A percentile compares a stretch with the other conserved stretches of the same genome.
phyloP scores from a whole-genome alignment of 2,113 vertebrate species.

The Colistium nudipinnis region DNA sequence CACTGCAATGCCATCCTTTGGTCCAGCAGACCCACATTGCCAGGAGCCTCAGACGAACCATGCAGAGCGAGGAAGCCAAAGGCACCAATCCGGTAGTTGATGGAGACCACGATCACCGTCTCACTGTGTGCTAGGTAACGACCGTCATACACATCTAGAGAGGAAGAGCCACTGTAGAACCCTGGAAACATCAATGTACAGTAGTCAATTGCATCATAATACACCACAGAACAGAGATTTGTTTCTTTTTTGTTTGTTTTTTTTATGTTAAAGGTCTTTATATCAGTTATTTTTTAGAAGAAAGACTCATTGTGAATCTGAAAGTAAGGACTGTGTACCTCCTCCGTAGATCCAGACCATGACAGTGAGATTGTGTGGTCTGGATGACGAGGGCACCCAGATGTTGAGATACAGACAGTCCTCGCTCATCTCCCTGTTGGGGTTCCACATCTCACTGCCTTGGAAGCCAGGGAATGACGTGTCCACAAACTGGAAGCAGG shows the following conservation, averaged over 20 bases:
- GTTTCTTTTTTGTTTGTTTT: too few species aligned
- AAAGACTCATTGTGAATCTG: neutral
- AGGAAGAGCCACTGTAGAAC: constrained; percentile 91
- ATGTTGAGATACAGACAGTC: constrained; percentile 93
- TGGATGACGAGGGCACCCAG: constrained; percentile 86
- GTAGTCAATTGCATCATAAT: neutral
- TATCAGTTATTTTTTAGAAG: neutral
- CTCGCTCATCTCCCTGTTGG: constrained; percentile 90
- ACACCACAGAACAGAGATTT: neutral
- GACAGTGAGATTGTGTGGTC: constrained; percentile 83
- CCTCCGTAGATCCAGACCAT: constrained; percentile 95
- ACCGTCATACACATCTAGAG: constrained; percentile 92
- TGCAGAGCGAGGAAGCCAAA: constrained; percentile 90
- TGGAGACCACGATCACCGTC: constrained; percentile 88
- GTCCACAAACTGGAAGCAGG: constrained; percentile 90
- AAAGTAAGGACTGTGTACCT: constrained; percentile 61
- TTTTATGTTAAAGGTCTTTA: too few species aligned
- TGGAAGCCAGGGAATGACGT: constrained; percentile 87
- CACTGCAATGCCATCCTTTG: constrained; percentile 90
- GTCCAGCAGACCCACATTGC: constrained; percentile 90
- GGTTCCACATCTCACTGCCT: constrained; percentile 95
- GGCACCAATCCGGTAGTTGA: constrained; percentile 91
- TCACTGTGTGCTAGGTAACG: constrained; percentile 88
- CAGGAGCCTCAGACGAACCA: constrained; percentile 89
- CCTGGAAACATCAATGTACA: constrained; percentile 60